phyloP scores from a whole-genome alignment of 2,113 vertebrate genomes.

The Coracopsis vasa region DNA sequence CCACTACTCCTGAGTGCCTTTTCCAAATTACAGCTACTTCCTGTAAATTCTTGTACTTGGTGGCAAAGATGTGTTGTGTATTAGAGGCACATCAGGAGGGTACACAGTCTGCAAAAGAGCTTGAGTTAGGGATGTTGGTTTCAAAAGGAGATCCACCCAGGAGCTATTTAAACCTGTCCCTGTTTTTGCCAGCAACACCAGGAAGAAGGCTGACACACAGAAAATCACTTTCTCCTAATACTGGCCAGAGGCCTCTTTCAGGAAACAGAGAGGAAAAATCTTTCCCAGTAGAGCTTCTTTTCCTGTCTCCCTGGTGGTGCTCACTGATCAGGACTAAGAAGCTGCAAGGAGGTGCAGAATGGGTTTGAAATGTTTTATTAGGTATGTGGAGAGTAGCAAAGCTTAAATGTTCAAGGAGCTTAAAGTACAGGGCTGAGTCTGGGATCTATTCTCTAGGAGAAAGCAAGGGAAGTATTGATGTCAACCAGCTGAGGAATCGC shows the following conservation, averaged over 20 bases:
- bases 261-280: background rate
- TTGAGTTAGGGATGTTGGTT: background rate
- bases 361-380: background rate
- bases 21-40: background rate
- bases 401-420: background rate
- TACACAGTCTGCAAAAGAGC: background rate
- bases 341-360: background rate
- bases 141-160: background rate
- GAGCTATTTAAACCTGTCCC: conserved; percentile 6
- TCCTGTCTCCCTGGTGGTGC: background rate
- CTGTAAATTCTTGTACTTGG: background rate
- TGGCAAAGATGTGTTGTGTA: background rate
- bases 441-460: background rate
- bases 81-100: background rate
- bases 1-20: background rate
- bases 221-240: background rate
- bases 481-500: background rate
- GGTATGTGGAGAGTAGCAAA: background rate
- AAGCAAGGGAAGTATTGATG: background rate
- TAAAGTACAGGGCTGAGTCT: background rate
- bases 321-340: background rate
- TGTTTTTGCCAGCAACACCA: conserved; percentile 21
- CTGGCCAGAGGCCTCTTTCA: background rate
- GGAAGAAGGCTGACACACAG: background rate
- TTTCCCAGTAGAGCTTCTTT: background rate